Conservation (phyloP, 2,888 invertebrate genomes). For the Bellardia pandia region DNA sequence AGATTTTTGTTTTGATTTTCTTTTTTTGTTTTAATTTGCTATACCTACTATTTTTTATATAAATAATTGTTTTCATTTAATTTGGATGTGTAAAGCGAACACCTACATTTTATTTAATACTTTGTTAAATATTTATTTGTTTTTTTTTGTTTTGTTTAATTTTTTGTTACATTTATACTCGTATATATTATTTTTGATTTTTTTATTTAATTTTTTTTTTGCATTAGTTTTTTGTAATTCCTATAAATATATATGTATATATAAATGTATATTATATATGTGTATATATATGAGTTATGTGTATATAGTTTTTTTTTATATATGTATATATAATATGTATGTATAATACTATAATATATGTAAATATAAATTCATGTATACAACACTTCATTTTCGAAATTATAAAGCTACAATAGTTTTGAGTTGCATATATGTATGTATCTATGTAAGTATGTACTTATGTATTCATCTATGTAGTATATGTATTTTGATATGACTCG, state of each 20-base stretch:
- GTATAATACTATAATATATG: constrained; percentile 68
- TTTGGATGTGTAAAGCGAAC: constrained; percentile 70
- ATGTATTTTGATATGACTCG: constrained; percentile 42
- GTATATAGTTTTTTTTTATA: constrained; percentile 68
- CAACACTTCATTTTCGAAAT: constrained; percentile 76
- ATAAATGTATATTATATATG: constrained; percentile 64
- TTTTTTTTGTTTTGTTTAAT: constrained; percentile 31
- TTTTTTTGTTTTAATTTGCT: constrained; percentile 43
- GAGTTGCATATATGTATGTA: constrained; percentile 67
- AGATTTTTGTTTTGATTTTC: constrained; percentile 16
- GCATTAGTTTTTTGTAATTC: constrained; percentile 46
- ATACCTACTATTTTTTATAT: constrained; percentile 32
- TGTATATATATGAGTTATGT: constrained; percentile 71
- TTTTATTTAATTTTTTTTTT: constrained; percentile 41
- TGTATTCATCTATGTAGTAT: constrained; percentile 27
- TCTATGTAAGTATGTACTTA: constrained; percentile 19
- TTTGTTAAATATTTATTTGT: constrained; percentile 5
- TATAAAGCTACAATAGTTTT: constrained; percentile 74
- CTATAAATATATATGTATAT: constrained; percentile 68
- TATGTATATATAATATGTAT: constrained; percentile 59
- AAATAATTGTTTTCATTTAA: constrained; percentile 24
- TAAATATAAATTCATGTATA: constrained; percentile 77
- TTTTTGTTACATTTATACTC: constrained; percentile 47
- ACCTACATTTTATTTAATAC: constrained; percentile 48
- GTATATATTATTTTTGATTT: constrained; percentile 4